Evolutionary conservation across 2,113 vertebrate species (phyloP).

Genomic region (Sander lucioperca): DNA sequence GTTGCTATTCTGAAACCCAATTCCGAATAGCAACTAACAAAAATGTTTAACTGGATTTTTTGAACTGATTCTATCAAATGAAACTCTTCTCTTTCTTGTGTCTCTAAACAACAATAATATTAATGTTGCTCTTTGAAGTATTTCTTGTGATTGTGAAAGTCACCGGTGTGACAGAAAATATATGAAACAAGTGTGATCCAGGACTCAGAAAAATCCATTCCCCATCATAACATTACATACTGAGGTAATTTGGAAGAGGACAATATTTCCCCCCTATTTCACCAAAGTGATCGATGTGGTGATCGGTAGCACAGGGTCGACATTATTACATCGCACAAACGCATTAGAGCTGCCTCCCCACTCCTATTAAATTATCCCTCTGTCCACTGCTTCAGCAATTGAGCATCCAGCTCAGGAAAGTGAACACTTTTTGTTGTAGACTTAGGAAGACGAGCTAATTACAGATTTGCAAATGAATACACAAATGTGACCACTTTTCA

Average conservation of each 20-base stretch:
- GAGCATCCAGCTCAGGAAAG: slow-evolving; percentile 3
- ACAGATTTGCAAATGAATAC: slow-evolving; percentile 5
- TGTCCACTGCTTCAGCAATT: slow-evolving; percentile 41
- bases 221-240: slow-evolving; percentile 40
- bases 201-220: slow-evolving; percentile 23
- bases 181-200: slow-evolving; percentile 6
- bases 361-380: slow-evolving; percentile 66
- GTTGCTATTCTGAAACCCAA: no score
- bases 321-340: slow-evolving; percentile 69
- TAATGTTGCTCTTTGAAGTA: not conserved
- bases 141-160: slow-evolving; percentile 14
- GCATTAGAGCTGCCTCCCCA: slow-evolving; percentile 46
- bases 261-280: slow-evolving; percentile 55
- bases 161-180: slow-evolving; percentile 25
- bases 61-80: not conserved
- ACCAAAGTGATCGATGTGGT: slow-evolving; percentile 73
- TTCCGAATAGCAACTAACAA: no score
- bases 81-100: not conserved
- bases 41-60: no score
- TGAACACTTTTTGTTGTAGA: slow-evolving; percentile 2
- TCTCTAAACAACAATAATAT: slow-evolving; percentile 7
- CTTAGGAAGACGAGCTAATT: not conserved
- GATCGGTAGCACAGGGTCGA: slow-evolving; percentile 52
- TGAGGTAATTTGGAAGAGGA: slow-evolving; percentile 58
- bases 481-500: slow-evolving; percentile 7